Base-by-base conservation (phyloP, 2,888 invertebrate genomes). In the Xylophagus ater region DNA sequence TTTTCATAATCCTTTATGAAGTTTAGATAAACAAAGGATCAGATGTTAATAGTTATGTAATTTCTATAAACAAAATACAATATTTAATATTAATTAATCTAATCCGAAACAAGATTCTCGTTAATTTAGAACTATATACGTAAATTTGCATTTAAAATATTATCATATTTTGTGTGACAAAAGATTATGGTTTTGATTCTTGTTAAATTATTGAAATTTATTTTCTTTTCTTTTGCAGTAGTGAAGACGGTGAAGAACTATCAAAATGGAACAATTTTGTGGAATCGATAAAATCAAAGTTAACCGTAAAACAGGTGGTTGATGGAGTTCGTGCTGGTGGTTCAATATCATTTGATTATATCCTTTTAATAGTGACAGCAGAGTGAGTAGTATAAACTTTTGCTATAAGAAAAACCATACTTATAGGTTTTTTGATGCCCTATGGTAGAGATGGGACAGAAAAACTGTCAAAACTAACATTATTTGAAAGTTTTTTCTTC, bases 281-380 rank as follows among this genome's bases (percentile, higher is more conserved):
- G 25, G 78, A 78, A 51, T 82, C 83, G 5, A 80, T 85, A 49
- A 73, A 81, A 53, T 81, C 84, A 1, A 80, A 84, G 55, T 62
- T 85, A 49, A 84, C 84, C 3, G 84, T 85, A 25, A 81, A 83
- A 50, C 84, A 84, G 66, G 86, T 88, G 1, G 85, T 88, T 2
- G 83, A 84, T 49, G 81, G 82, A 8, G 85, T 80, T 6, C 57
- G 65, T 18, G 51, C 75, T 12, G 84, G 84, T n/a, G 85, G 85
- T 18, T 73, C 77, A 48, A 63, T 87, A 31, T 83, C 85, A 2
- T 88, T 88, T 57, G 88, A 88, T 65, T 88, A 81, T 56, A 68
- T 87, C 10, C 70, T 82, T 43, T 67, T 87, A 42, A 78, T 86
- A 44, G 70, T 86, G 44, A 81, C 87, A 20, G 87, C 87, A 33